Evolutionary conservation across 2,797 vertebrate genomes (phyloP), one percentile per base, ranked within the genome.

Genomic region (Heteromormyrus szaboi): DNA sequence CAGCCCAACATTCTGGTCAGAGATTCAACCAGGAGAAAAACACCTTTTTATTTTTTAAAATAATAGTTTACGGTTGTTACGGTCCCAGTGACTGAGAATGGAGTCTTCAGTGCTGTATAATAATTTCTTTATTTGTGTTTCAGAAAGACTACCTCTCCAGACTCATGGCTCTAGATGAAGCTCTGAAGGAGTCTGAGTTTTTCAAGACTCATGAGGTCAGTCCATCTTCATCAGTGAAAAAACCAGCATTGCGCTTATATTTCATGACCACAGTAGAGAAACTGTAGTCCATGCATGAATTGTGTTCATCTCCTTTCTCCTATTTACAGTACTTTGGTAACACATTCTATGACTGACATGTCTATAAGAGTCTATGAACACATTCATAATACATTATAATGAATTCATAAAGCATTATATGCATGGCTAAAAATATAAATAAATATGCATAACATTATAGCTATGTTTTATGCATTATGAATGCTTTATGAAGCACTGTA

Each of bases 1-100:
- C 94, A 95, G 54, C 81, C 90, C 8, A 89, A 93, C 33, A 93
- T 97, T 91, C 93, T 98, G 95, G 97, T 97, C 90, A 95, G 97
- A 94, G 22, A 85, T 3, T 85, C 37, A 25, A 19, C 7, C 84
- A 54, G n/a, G 25, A 7, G 22, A 17, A 51, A 56, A 83, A 46
- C 9, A 22, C 83, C 68, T 88, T 76, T 53, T 54, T 41, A 50
- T 50, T n/a, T 2, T 5, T 41, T 81, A 37, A 37, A 44, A 46
- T 65, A 2, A 37, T 76, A 76, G 29, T 19, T 76, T 41, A 46
- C 0, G 2, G 19, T 81, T n/a, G 41, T 81, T 44, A n/a, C 8
- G 19, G 41, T 81, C 19, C 76, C 37, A 46, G 76, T 81, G 19
- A 81, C 33, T 41, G 68, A 72, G 33, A 29, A 29, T 65, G 2